These are phyloP conservation scores for Forbesichthys agassizii DNA, from an alignment of 2,113 vertebrate genomes.

Conservation along the genomic window DNA sequence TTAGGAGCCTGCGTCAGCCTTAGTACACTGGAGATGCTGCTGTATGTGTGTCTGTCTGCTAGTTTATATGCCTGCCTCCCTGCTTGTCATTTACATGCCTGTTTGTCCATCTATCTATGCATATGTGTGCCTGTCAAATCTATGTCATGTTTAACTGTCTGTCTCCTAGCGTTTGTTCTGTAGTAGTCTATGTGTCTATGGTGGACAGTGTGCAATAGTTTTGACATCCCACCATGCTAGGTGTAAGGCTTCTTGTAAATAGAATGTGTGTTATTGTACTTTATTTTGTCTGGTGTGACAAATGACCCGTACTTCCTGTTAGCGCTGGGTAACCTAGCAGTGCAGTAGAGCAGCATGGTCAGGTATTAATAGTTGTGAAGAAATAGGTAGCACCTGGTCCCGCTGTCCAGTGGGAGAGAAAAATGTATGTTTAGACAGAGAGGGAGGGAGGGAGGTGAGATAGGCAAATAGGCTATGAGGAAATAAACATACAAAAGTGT, in stretches of 20 bases:
- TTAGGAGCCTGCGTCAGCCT: conserved; percentile 52
- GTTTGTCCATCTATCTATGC: not conserved
- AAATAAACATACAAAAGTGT: conserved; percentile 19
- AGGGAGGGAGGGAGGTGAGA: conserved; percentile 2
- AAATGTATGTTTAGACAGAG: conserved; percentile 10
- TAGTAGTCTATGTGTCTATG: not conserved
- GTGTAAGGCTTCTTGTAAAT: not conserved
- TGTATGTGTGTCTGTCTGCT: conserved; percentile 9
- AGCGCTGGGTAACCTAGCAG: not conserved
- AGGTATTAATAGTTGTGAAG: conserved; percentile 29
- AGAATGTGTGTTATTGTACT: no score
- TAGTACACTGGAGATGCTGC: not conserved
- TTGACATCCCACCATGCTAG: not conserved
- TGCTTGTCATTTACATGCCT: not conserved
- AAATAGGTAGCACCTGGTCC: conserved; percentile 56
- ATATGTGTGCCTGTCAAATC: not conserved
- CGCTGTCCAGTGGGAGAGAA: conserved; percentile 62
- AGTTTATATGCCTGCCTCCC: conserved; percentile 19
- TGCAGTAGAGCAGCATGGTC: not conserved
- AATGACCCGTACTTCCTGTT: no score
- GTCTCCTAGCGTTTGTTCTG: not conserved
- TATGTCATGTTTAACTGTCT: not conserved
- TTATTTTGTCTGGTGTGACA: no score
- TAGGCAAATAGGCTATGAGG: conserved; percentile 30
- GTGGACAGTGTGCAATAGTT: not conserved